Percentiles rank a stretch among this genome's conserved stretches.
Evolutionary conservation across 2,797 vertebrate species (phyloP).

Genomic region (Karalla daura): DNA sequence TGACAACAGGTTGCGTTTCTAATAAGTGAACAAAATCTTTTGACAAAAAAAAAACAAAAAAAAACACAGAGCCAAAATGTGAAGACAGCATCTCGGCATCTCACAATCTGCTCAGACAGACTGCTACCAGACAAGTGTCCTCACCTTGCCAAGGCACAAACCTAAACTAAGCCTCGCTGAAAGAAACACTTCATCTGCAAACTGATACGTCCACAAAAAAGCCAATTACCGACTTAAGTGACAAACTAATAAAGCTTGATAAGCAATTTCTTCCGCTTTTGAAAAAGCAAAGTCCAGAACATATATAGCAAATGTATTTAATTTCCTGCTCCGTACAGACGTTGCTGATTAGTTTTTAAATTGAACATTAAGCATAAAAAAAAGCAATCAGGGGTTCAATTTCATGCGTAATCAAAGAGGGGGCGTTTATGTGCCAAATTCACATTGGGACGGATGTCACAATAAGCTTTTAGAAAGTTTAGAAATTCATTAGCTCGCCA

Average conservation of each 20-base stretch:
- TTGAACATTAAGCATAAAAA: conserved; percentile 24
- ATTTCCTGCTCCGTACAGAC: conserved; percentile 12
- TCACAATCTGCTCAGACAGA: conserved; percentile 78
- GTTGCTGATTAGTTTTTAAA: conserved; percentile 28
- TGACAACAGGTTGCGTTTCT: conserved; percentile 56
- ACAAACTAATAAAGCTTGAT: conserved; percentile 2
- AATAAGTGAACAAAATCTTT: conserved; percentile 74
- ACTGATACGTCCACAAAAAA: neutral
- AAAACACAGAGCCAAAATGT: conserved; percentile 71
- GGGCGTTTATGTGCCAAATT: conserved; percentile 9
- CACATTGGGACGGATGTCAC: conserved; percentile 12
- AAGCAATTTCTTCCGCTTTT: neutral
- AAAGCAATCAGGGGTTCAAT: conserved; percentile 38
- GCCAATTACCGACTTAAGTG: neutral
- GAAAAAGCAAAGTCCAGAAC: conserved; percentile 4
- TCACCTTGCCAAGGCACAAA: conserved; percentile 47
- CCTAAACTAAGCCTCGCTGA: conserved; percentile 16
- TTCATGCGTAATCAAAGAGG: conserved; percentile 3
- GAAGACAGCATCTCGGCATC: conserved; percentile 64
- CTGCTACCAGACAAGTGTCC: conserved; percentile 58
- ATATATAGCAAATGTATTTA: conserved; percentile 17
- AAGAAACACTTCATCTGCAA: conserved; percentile 3
- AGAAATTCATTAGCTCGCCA: conserved; percentile 31
- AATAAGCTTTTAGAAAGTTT: conserved; percentile 4
- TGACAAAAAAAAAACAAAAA: no score